Conservation (phyloP, 2,797 vertebrate species). For the Emydoidea blandingii region DNA sequence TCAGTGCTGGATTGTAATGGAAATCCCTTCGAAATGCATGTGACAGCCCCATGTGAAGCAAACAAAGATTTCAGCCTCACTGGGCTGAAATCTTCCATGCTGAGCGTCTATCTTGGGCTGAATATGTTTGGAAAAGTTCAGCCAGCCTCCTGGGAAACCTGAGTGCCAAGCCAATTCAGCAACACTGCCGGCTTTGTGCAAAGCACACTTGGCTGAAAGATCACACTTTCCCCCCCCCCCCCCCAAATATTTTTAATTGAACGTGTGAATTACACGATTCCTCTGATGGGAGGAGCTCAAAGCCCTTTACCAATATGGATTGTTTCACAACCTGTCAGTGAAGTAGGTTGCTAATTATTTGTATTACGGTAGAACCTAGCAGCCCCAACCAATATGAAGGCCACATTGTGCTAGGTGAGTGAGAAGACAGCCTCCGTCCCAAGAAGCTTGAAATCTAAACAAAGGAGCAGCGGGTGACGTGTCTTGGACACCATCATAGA, state of each 20-base stretch:
- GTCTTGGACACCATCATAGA: too few relatives aligned
- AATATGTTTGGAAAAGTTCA: too few relatives aligned
- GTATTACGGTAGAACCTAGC: accelerated
- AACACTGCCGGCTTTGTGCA: too few relatives aligned
- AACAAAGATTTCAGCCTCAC: neutral
- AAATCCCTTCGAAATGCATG: neutral
- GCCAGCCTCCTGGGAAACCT: too few relatives aligned
- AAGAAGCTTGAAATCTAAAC: neutral
- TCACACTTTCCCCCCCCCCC: neutral
- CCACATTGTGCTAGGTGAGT: neutral
- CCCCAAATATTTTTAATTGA: neutral
- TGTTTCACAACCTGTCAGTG: neutral
- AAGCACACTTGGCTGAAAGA: too few relatives aligned
- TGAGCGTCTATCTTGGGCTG: too few relatives aligned
- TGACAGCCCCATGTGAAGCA: neutral
- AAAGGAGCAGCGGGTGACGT: neutral
- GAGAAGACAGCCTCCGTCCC: neutral
- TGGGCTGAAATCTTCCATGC: too few relatives aligned
- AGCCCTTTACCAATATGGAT: neutral
- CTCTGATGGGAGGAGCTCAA: neutral
- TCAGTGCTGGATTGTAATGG: neutral
- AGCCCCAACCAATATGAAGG: neutral
- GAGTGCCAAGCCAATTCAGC: too few relatives aligned
- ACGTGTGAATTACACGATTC: neutral
- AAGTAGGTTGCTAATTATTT: accelerated